Evolutionary conservation across 2,888 invertebrate genomes (phyloP), one percentile per base, ranked within the genome.

Genomic region (Poecilobothrus nobilitatus): DNA sequence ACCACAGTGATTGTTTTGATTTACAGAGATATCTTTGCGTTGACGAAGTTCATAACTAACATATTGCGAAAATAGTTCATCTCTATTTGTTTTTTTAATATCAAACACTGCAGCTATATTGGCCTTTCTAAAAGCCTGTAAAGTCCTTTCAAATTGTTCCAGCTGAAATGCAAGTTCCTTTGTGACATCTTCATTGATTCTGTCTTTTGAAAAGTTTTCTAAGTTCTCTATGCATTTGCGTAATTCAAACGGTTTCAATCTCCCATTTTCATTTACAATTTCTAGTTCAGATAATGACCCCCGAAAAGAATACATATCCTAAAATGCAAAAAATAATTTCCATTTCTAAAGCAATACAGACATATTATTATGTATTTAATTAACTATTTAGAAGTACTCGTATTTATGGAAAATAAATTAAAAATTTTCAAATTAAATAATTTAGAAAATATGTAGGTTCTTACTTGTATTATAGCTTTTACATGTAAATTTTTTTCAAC

Each of bases 381-480:
- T n/a, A n/a, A n/a, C n/a, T n/a, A 37, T 37, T 1, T 12, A 10
- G 8, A 37, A 5, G 9, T 37, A 5, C 2, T 8, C 1, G 7
- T 12, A 37, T 8, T 5, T 10, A 8, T 37, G 37, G 1, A 37
- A 7, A 37, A 37, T 37, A 10, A 7, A 37, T 37, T 5, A 2
- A 37, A 37, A 37, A 37, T 10, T 37, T 37, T n/a, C n/a, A n/a
- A 8, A 37, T 53, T 53, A 18, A 53, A n/a, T 12, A 2, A 18
- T 53, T 12, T n/a, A 12, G 18, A 18, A 18, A 12, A 12, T 15
- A 53, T 18, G 2, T 15, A 53, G n/a, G 9, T 41, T 6, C 75
- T 78, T 81, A 90, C 91, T 84, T 91, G 94, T 75, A 93, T 92
- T 67, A 92, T 85, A 62, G 93, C 93, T 80, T 91, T 93, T 20